phyloP scores from a whole-genome alignment of 1,140 invertebrate species.

The Sycophila sp. region DNA sequence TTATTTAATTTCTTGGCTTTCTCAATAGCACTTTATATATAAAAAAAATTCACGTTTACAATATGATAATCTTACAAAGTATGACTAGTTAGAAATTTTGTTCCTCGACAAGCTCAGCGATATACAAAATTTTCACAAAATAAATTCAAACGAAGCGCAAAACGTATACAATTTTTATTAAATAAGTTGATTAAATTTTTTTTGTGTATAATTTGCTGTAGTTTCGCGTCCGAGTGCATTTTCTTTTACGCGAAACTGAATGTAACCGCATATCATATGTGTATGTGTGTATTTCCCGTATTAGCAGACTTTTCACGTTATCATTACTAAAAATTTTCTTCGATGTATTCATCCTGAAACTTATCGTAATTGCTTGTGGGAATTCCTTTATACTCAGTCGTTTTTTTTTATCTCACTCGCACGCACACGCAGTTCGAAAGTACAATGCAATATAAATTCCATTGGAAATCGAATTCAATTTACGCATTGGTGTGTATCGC shows the following conservation, averaged over 20 bases:
- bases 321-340: slow-evolving; percentile 19
- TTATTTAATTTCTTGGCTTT: too few relatives aligned
- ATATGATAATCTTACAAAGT: not conserved
- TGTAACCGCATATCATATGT: not conserved
- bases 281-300: not conserved
- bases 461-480: slow-evolving; percentile 25
- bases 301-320: slow-evolving; percentile 18
- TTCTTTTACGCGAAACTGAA: slow-evolving; percentile 10
- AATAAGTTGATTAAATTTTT: too few relatives aligned
- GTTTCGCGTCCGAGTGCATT: not conserved
- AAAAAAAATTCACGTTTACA: not conserved
- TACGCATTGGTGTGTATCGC: not conserved
- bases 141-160: too few relatives aligned
- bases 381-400: slow-evolving; percentile 31
- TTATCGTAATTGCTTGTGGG: slow-evolving; percentile 33
- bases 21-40: too few relatives aligned
- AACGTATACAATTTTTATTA: too few relatives aligned
- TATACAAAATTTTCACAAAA: too few relatives aligned
- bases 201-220: too few relatives aligned
- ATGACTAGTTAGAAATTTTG: too few relatives aligned
- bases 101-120: too few relatives aligned
- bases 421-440: not conserved
- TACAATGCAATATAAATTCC: slow-evolving; percentile 28
- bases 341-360: slow-evolving; percentile 29
- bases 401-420: not conserved